Evolutionary conservation across 2,888 invertebrate genomes (phyloP).

Genomic region (Pediacus dermestoides): DNA sequence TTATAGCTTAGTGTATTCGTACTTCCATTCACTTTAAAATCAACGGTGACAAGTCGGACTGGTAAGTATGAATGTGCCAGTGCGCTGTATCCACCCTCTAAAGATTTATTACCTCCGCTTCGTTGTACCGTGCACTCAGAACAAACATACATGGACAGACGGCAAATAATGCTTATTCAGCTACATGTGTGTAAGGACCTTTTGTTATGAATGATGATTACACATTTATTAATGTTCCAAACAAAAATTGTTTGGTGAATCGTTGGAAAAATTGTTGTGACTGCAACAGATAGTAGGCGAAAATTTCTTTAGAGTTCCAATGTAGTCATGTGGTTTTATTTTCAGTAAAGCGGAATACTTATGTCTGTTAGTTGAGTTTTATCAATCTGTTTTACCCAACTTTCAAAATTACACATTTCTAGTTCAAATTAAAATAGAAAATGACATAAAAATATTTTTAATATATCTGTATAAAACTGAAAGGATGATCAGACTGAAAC

Average conservation of each 20-base stretch:
- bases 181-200: constrained; percentile 3
- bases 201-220: constrained; percentile 7
- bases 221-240: constrained; percentile 4
- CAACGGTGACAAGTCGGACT: constrained; percentile 30
- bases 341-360: no score
- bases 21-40: constrained; percentile 31
- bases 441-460: no score
- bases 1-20: constrained; percentile 25
- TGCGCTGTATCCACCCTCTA: constrained; percentile 21
- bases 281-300: no score
- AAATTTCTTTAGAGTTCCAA: no score
- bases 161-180: constrained; percentile 20
- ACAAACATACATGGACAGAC: constrained; percentile 19
- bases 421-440: no score
- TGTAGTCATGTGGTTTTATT: no score
- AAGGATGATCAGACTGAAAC: no score
- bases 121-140: constrained; percentile 20
- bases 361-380: no score
- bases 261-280: no score
- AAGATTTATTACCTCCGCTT: constrained; percentile 30
- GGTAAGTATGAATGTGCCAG: constrained; percentile 25
- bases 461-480: no score
- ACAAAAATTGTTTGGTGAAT: background rate
- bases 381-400: no score
- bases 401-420: no score